These are phyloP conservation scores for Anniella stebbinsi DNA, from an alignment of 2,797 vertebrate genomes.

Conservation along the genomic window DNA sequence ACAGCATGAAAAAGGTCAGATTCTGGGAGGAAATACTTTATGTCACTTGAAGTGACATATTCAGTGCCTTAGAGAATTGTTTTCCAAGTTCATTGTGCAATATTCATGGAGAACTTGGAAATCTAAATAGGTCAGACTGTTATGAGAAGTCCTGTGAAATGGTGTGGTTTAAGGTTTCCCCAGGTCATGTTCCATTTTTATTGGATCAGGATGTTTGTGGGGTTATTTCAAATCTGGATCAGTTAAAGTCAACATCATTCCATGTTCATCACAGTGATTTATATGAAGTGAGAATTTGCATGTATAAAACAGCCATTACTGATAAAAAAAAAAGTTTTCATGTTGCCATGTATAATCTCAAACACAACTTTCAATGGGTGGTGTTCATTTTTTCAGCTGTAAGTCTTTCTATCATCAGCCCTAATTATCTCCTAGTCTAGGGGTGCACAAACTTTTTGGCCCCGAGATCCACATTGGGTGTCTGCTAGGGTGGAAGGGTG, in stretches of 20 bases:
- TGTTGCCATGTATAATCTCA: neutral
- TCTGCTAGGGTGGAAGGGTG: no score
- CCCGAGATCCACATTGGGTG: no score
- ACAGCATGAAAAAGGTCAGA: neutral
- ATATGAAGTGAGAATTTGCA: neutral
- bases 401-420: no score
- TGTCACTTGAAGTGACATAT: neutral
- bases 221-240: neutral
- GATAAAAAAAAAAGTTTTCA: neutral
- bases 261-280: neutral
- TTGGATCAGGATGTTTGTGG: neutral
- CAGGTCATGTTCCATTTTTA: neutral
- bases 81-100: neutral
- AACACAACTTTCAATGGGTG: neutral
- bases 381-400: neutral
- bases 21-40: neutral
- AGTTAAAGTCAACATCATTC: neutral
- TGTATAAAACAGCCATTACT: neutral
- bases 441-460: no score
- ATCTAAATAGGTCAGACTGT: constrained; percentile 17
- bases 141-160: neutral
- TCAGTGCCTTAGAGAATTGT: neutral
- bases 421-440: neutral
- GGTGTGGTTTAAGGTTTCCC: neutral
- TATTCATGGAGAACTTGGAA: constrained; percentile 6